Evolutionary conservation across 2,888 invertebrate species (phyloP).

Genomic region (Thyatira batis): DNA sequence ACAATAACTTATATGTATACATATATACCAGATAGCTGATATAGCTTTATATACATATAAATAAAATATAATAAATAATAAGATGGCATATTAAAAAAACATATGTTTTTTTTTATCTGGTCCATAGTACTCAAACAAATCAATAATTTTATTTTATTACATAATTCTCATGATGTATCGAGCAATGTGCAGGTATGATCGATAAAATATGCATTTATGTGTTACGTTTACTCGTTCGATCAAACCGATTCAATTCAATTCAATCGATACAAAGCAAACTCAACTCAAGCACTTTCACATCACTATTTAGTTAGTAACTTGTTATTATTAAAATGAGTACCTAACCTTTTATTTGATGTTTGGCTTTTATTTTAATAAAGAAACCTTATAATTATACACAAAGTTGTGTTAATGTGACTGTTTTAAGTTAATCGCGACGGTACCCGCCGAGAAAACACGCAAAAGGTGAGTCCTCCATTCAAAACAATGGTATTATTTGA

Average conservation of each 20-base stretch:
- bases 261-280: neutral
- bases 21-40: too few species aligned
- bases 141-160: too few species aligned
- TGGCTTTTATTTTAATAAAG: conserved; percentile 61
- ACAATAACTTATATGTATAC: too few species aligned
- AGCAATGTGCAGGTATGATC: too few species aligned
- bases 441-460: conserved; percentile 31
- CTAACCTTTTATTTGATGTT: conserved; percentile 72
- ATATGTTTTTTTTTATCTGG: too few species aligned
- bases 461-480: conserved; percentile 68
- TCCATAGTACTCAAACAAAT: too few species aligned
- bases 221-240: neutral
- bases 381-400: conserved; percentile 47
- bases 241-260: neutral
- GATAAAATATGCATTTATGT: too few species aligned
- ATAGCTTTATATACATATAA: too few species aligned
- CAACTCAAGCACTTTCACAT: conserved; percentile 5
- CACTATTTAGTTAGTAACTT: conserved; percentile 52
- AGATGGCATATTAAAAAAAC: too few species aligned
- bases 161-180: too few species aligned
- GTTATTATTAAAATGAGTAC: conserved; percentile 68
- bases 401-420: conserved; percentile 42
- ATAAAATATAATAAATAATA: too few species aligned
- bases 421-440: conserved; percentile 27
- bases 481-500: conserved; percentile 52